These are phyloP conservation scores for Hippocampus kuda DNA, from an alignment of 2,797 vertebrate species.

Conservation along the genomic window DNA sequence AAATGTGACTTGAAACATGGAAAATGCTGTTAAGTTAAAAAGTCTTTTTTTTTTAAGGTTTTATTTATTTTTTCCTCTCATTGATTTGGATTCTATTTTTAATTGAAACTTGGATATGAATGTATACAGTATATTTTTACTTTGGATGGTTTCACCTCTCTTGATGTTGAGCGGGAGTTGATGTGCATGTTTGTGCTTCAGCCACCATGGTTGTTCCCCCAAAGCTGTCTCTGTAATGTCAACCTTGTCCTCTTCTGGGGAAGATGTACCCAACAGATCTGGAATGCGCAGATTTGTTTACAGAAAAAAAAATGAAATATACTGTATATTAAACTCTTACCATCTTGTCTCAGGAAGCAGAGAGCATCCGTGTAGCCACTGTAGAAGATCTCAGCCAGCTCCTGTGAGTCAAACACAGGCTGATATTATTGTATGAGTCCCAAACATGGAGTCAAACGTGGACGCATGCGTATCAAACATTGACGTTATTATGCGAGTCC, in stretches of 20 bases:
- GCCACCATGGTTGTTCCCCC: slow-evolving; percentile 13
- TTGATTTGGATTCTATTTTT: background rate
- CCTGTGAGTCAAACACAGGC: slow-evolving; percentile 49
- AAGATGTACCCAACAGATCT: slow-evolving; percentile 33
- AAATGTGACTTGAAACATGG: background rate
- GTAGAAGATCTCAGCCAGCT: slow-evolving; percentile 74
- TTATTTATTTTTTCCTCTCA: slow-evolving; percentile 6
- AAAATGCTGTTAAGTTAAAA: background rate
- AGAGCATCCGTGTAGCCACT: slow-evolving; percentile 78
- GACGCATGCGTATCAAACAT: background rate
- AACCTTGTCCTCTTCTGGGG: background rate
- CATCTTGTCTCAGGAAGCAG: slow-evolving; percentile 70
- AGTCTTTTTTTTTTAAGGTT: background rate
- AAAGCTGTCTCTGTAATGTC: background rate
- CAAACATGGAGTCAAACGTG: background rate
- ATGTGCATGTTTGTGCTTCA: slow-evolving; percentile 19
- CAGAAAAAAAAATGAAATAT: background rate
- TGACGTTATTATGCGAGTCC: background rate
- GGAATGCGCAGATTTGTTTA: slow-evolving; percentile 1
- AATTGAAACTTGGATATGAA: background rate
- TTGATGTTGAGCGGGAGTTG: slow-evolving; percentile 32
- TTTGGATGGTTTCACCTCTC: slow-evolving; percentile 29
- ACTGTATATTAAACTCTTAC: slow-evolving; percentile 55
- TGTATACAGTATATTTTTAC: background rate
- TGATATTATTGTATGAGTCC: background rate